Evolutionary conservation across 2,797 vertebrate genomes (phyloP).

Genomic region (Mycteria americana): DNA sequence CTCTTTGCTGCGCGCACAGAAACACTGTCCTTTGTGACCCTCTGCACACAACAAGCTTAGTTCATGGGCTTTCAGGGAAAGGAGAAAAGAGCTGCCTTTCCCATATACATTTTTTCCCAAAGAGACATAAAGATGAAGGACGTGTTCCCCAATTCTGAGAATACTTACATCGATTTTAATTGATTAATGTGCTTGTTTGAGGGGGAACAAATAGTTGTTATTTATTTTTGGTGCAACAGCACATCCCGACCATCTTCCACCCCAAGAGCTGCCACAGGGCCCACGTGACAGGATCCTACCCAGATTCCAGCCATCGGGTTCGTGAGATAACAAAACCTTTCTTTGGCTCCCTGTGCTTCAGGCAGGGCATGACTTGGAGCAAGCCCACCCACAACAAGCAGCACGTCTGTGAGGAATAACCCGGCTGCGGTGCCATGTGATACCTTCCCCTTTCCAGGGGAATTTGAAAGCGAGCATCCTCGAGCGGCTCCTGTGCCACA

Average conservation of each 20-base stretch:
- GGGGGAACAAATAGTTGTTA: neutral
- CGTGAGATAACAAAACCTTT: neutral
- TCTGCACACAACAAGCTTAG: neutral
- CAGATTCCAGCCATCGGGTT: neutral
- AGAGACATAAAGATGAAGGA: neutral
- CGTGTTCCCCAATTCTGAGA: neutral
- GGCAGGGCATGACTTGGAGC: slow-evolving; percentile 20
- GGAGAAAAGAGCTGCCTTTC: neutral
- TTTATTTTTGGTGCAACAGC: neutral
- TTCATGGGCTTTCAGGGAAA: neutral
- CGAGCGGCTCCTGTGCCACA: fast-evolving
- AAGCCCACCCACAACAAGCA: slow-evolving; percentile 32
- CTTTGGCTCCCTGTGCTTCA: neutral
- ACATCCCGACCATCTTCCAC: neutral
- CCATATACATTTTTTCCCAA: neutral
- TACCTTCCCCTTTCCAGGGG: neutral
- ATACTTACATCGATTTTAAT: neutral
- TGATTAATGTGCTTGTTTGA: neutral
- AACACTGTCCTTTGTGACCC: neutral
- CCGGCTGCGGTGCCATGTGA: neutral
- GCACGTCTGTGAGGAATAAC: neutral
- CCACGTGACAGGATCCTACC: slow-evolving; percentile 26
- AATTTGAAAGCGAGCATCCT: neutral
- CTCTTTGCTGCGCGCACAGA: neutral
- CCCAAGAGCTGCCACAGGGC: neutral